Base-by-base conservation (phyloP, 2,888 invertebrate genomes). In the Leucozona laternaria region DNA sequence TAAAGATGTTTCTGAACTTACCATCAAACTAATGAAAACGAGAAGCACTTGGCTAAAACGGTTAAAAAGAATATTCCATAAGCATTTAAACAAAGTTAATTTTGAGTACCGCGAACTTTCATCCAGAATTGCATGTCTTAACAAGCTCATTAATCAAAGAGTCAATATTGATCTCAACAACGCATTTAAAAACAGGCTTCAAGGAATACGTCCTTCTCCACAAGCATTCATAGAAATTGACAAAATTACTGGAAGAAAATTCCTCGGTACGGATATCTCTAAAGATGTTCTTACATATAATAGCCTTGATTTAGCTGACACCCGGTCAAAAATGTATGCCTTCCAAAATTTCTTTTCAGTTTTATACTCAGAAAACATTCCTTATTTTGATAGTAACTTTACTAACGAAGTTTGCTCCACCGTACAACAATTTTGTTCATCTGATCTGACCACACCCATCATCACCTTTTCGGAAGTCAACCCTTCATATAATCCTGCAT, bases 191-290 rank as follows among this genome's bases (percentile, higher is more conserved):
- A 55, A n/a, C 15, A 53, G n/a, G n/a, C n/a, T n/a, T n/a, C n/a
- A n/a, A n/a, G n/a, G n/a, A n/a, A n/a, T n/a, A 40, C 17, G 40
- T 4, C 28, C 55, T 11, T 53, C 55, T 2, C 70, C 70, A 8
- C 31, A 57, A 43, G 57, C 45, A 17, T 57, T 57, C 17, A 71
- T 58, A 37, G 57, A 57, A 57, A 57, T n/a, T n/a, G n/a, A n/a
- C n/a, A n/a, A n/a, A n/a, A n/a, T n/a, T n/a, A n/a, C n/a, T n/a
- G n/a, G n/a, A 31, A 28, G 4, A 55, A 31, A n/a, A 55, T 55
- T 2, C 31, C 55, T 7, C 31, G 55, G 4, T 43, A 43, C n/a
- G n/a, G n/a, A n/a, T n/a, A n/a, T n/a, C n/a, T n/a, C n/a, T n/a
- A 43, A 70, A 40, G 70, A 70, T 53, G n/a, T 40, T n/a, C 55